Base-by-base conservation (phyloP, 2,888 invertebrate genomes). In the Meganola albula region DNA sequence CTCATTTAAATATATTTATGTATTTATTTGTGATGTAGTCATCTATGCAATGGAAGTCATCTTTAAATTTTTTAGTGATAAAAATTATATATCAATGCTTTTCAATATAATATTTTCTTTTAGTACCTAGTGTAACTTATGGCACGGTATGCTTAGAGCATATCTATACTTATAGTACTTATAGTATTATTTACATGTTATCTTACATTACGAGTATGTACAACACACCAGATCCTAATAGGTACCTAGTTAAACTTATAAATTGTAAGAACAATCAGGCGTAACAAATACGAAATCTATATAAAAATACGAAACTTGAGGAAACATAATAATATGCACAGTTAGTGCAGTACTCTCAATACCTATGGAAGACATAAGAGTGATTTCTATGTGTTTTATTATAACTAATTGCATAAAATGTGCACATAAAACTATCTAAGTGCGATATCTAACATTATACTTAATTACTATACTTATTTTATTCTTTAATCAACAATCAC, bases 81-180 rank as follows among this genome's bases (percentile, higher is more conserved):
- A 47, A 35, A 44, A 49, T 41, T 46, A 45, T 41, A 31, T 46
- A 46, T 44, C 32, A 28, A 42, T 58, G 53, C 53, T 53, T 57
- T 63, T 58, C 53, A 59, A 69, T 58, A 66, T 66, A 73, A 44
- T 71, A 72, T n/a, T n/a, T 65, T 73, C 62, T 65, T 63, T 60
- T 64, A 74, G 72, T 70, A n/a, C n/a, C n/a, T n/a, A 74, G 71
- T 76, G 73, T 74, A 71, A 71, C 67, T 70, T 79, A 85, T 85
- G 85, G 85, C 85, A 85, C 84, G 74, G 70, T 74, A 82, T 82
- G 84, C 85, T 83, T 79, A 76, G 44, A 85, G 82, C 83, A 83
- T 68, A 68, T 56, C 61, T 53, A 59, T 58, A 23, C 29, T 24
- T 32, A 29, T 26, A 16, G 28, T 34, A 34, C 29, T 26, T 22